A percentile compares a stretch with the other conserved stretches of the same genome.
These are phyloP conservation scores for Holacanthella duospinosa DNA, from an alignment of 2,888 invertebrate species.

Conservation along the genomic window DNA sequence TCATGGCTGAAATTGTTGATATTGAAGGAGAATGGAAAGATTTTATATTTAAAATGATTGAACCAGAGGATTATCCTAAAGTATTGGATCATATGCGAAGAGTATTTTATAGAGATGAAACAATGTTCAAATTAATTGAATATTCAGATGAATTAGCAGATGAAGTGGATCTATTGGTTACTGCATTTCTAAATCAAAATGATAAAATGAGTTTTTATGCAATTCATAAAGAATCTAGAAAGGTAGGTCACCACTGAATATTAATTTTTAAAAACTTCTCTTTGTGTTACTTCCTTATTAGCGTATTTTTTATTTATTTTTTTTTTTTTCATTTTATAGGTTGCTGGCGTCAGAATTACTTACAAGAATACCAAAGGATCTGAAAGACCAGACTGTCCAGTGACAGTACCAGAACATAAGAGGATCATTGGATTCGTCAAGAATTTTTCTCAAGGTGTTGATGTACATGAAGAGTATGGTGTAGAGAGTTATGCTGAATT, in stretches of 20 bases:
- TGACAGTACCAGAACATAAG: background rate
- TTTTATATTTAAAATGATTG: background rate
- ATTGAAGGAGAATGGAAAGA: constrained; percentile 5
- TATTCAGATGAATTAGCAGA: background rate
- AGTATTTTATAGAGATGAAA: background rate
- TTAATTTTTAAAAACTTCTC: background rate
- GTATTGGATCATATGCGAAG: background rate
- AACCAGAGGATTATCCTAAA: constrained; percentile 4
- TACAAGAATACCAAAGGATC: constrained; percentile 2
- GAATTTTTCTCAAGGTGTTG: background rate
- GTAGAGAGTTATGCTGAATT: constrained; percentile 13
- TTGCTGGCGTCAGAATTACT: constrained; percentile 11
- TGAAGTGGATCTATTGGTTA: background rate
- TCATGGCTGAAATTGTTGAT: no score
- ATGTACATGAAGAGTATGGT: constrained; percentile 6
- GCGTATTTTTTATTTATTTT: no score
- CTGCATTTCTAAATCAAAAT: background rate
- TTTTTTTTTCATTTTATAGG: constrained; percentile 5
- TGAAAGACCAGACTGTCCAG: background rate
- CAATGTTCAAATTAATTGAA: background rate
- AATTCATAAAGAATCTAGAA: constrained; percentile 11
- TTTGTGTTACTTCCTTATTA: background rate
- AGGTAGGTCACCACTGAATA: no score
- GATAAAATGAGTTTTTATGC: constrained; percentile 12
- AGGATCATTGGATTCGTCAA: constrained; percentile 4